Conservation (phyloP, 1,140 invertebrate species). For the Liolophura sinensis region DNA sequence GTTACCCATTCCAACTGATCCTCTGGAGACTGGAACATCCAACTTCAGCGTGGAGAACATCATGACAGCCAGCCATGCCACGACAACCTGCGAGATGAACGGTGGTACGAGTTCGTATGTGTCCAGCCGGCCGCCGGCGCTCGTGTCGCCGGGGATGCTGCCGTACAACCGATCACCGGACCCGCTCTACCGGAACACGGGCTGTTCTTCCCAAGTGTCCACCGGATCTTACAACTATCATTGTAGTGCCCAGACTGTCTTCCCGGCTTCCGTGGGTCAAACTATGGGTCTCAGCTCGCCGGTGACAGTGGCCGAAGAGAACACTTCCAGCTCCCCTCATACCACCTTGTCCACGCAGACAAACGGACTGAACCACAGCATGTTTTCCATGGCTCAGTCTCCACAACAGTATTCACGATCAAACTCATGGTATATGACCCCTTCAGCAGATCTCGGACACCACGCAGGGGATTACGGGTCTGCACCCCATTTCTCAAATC, state of each 20-base stretch:
- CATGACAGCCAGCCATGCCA: slow-evolving; percentile 34
- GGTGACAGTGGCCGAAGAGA: slow-evolving; percentile 20
- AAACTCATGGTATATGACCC: slow-evolving; percentile 48
- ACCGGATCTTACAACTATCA: slow-evolving; percentile 23
- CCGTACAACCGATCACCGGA: slow-evolving; percentile 32
- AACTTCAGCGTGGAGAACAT: slow-evolving; percentile 52
- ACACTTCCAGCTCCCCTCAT: slow-evolving; percentile 28
- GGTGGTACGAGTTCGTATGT: slow-evolving; percentile 26
- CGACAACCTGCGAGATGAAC: slow-evolving; percentile 31
- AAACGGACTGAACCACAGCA: slow-evolving; percentile 36
- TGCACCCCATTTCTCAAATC: slow-evolving; percentile 29
- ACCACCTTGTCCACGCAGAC: slow-evolving; percentile 27
- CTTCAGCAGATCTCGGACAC: slow-evolving; percentile 37
- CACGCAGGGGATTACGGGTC: slow-evolving; percentile 25
- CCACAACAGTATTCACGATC: slow-evolving; percentile 31
- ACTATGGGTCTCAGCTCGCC: slow-evolving; percentile 9
- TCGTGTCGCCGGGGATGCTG: slow-evolving; percentile 40
- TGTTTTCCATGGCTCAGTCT: slow-evolving; percentile 40
- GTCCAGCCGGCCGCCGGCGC: slow-evolving; percentile 28
- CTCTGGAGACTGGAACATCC: slow-evolving; percentile 30
- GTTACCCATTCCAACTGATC: slow-evolving; percentile 33
- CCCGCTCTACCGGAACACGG: slow-evolving; percentile 25
- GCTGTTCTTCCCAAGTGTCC: slow-evolving; percentile 8
- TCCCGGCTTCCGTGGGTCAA: slow-evolving; percentile 14
- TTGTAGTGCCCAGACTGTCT: slow-evolving; percentile 21